Conservation (phyloP, 2,113 vertebrate genomes). For the Lepus europaeus region DNA sequence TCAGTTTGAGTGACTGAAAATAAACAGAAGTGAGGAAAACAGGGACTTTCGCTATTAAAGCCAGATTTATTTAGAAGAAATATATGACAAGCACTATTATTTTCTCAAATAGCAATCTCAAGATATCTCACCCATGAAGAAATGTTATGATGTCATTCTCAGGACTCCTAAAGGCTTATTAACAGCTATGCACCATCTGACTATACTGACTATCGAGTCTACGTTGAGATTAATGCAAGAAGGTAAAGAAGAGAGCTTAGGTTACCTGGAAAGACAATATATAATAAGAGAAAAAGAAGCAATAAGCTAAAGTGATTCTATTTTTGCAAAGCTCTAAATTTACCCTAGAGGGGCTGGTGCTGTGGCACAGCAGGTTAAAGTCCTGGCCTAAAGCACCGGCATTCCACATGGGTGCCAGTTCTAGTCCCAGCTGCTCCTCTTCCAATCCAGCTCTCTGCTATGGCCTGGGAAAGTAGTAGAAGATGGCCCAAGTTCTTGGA, state of each 20-base stretch:
- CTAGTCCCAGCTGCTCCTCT: no score
- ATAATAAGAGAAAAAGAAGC: conserved; percentile 57
- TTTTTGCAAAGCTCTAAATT: neutral
- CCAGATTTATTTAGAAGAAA: conserved; percentile 84
- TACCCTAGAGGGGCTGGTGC: no score
- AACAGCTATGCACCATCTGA: neutral
- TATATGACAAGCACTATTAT: conserved; percentile 82
- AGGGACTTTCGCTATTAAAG: conserved; percentile 78
- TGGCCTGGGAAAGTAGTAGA: no score
- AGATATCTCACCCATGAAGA: conserved; percentile 78
- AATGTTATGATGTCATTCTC: conserved; percentile 74
- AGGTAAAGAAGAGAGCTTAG: neutral
- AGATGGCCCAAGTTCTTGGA: no score
- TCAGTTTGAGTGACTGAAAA: conserved; percentile 84
- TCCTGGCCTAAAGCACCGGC: no score
- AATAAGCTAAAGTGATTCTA: neutral
- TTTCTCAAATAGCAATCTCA: conserved; percentile 79
- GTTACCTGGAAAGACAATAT: conserved; percentile 25
- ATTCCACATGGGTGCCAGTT: no score
- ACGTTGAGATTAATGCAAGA: neutral
- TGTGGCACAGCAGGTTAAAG: no score
- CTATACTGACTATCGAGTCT: conserved; percentile 27
- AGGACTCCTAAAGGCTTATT: conserved; percentile 58
- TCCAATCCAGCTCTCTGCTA: no score
- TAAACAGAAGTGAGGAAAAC: conserved; percentile 84